Evolutionary conservation across 1,140 invertebrate species (phyloP), one percentile per base, ranked within the genome.

Genomic region (Sogatella furcifera): DNA sequence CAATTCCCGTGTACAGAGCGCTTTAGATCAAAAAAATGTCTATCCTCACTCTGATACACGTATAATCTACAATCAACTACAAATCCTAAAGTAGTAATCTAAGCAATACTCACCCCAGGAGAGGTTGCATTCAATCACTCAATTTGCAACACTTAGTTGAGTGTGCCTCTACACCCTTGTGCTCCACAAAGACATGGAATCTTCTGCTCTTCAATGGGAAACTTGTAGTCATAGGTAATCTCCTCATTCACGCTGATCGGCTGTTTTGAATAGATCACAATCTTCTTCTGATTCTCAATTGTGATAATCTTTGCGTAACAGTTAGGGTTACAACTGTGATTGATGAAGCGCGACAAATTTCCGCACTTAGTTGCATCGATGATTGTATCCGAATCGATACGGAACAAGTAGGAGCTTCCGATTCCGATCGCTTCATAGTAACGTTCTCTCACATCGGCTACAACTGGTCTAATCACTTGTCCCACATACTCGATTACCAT

Each of bases 401-500:
- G 81, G 77, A 99, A 99, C 58, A 99, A 78, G 74, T 99, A 99
- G 9, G 91, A 95, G 11, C 34, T 38, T 74, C 95, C 96, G 70
- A 98, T 98, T 62, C 96, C 96, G 34, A 86, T 88, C 13, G 89
- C 86, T 74, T 96, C 93, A 74, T 99, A 98, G 66, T 93, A 86
- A 60, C 87, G 84, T 76, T 99, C 96, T 24, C 96, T 77, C 46
- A 91, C 74, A 77, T 99, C 96, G 28, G 95, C 95, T 24, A 98
- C 85, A 34, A 91, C 83, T 24, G 92, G 91, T 60, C 96, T 82
- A 56, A 98, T 85, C 81, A 89, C 89, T 77, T 97, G 91, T 0
- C 96, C 96, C 56, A 98, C 94, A 73, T 98, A 99, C 74, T 99
- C 96, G 60, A 99, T 97, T 43, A 99, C 96, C 94, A 98, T 97